Evolutionary conservation across 2,888 invertebrate species (phyloP).

Genomic region (Apeira syringaria): DNA sequence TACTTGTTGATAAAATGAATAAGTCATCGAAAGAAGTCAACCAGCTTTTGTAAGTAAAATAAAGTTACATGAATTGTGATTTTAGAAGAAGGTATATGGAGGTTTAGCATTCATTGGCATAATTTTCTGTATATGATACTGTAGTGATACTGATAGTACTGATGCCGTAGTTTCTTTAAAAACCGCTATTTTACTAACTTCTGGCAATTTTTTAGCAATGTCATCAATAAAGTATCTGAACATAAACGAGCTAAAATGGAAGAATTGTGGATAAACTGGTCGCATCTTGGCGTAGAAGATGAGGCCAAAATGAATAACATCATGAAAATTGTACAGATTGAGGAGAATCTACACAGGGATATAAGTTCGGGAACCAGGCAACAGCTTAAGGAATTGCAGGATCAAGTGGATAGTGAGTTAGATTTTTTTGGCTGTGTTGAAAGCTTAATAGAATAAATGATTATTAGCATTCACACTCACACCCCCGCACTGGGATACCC

Average conservation of each 20-base stretch:
- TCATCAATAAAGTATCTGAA: conserved; percentile 58
- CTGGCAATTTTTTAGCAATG: conserved; percentile 60
- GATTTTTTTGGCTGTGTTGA: conserved; percentile 1
- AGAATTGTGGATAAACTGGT: conserved; percentile 74
- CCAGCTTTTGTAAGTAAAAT: conserved; percentile 64
- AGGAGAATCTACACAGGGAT: conserved; percentile 83
- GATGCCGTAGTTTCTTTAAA: too few relatives aligned
- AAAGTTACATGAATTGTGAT: too few relatives aligned
- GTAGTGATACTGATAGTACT: too few relatives aligned
- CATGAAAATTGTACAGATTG: conserved; percentile 62
- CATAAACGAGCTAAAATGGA: conserved; percentile 68
- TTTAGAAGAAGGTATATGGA: too few relatives aligned
- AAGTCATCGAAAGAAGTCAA: conserved; percentile 56
- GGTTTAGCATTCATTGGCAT: too few relatives aligned
- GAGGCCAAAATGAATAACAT: conserved; percentile 63
- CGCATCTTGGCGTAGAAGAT: conserved; percentile 72
- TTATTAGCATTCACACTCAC: too few relatives aligned
- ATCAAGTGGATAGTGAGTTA: conserved; percentile 81
- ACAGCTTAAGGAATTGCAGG: conserved; percentile 77
- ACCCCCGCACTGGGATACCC: too few relatives aligned
- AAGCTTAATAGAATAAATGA: background rate
- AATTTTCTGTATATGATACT: too few relatives aligned
- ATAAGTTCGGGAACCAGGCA: conserved; percentile 84
- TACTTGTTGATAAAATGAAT: conserved; percentile 47
- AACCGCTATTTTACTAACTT: too few relatives aligned